These are phyloP conservation scores for Hydractinia symbiolongicarpus DNA, from an alignment of 30 jellyfish, hydroid and myxozoan genomes.

Conservation along the genomic window DNA sequence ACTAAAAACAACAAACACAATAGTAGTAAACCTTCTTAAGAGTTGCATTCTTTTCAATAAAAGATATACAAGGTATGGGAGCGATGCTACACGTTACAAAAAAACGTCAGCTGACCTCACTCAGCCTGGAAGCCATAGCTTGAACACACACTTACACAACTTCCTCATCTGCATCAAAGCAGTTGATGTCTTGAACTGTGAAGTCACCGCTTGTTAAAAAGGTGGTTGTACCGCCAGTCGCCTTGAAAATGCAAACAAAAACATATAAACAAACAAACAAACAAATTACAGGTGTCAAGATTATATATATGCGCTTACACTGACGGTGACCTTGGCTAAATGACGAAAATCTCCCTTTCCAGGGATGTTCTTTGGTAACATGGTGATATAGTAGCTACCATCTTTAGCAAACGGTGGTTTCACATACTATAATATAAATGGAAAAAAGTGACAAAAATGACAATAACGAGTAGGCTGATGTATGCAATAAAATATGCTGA, in stretches of 20 bases:
- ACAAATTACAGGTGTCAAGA: background rate
- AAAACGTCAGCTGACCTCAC: too few relatives aligned
- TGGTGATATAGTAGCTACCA: conserved; percentile 69
- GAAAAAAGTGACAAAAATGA: background rate
- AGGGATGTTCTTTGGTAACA: conserved; percentile 52
- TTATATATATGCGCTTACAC: background rate
- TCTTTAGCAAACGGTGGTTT: conserved; percentile 78
- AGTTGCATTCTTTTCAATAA: background rate
- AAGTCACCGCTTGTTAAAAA: conserved; percentile 24
- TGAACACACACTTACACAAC: conserved; percentile 24
- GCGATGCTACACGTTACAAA: too few relatives aligned
- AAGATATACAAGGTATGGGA: too few relatives aligned
- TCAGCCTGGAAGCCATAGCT: too few relatives aligned
- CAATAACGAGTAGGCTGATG: too few relatives aligned
- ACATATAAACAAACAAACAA: too few relatives aligned
- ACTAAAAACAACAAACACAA: conserved; percentile 20
- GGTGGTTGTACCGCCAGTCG: background rate
- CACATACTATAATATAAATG: conserved; percentile 52
- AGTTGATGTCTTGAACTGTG: conserved; percentile 39
- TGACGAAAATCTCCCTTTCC: conserved; percentile 67
- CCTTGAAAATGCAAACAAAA: background rate
- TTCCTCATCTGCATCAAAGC: conserved; percentile 19
- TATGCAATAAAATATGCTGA: too few relatives aligned
- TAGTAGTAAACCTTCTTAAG: background rate
- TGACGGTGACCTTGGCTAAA: conserved; percentile 35